Evolutionary conservation across 2,888 invertebrate species (phyloP).

Genomic region (Argyresthia albistria): DNA sequence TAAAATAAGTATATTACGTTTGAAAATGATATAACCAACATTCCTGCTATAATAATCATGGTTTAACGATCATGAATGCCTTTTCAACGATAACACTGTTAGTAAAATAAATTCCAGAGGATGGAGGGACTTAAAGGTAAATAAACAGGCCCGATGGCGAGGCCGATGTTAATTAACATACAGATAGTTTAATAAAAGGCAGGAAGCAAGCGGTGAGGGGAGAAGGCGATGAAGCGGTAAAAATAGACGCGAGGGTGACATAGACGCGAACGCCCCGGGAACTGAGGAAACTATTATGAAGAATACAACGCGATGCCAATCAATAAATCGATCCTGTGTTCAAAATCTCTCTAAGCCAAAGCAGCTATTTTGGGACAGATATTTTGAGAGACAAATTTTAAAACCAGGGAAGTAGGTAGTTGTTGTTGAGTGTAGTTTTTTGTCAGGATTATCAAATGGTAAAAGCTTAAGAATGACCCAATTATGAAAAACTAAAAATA

Average conservation of each 20-base stretch:
- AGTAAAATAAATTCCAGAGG: constrained; percentile 37
- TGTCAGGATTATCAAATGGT: no score
- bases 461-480: no score
- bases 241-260: constrained; percentile 65
- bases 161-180: constrained; percentile 70
- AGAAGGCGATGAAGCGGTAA: constrained; percentile 71
- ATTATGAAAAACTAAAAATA: no score
- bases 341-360: no score
- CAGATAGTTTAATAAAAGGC: constrained; percentile 71
- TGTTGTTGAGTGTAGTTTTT: no score
- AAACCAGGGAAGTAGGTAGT: no score
- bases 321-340: constrained; percentile 30
- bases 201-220: constrained; percentile 66
- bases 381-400: no score
- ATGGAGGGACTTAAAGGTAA: constrained; percentile 47
- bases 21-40: no score
- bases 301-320: constrained; percentile 53
- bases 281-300: constrained; percentile 22
- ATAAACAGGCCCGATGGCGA: constrained; percentile 51
- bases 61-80: not conserved
- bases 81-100: constrained; percentile 25
- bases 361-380: no score
- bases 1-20: constrained; percentile 2
- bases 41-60: no score
- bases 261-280: constrained; percentile 47